These are phyloP conservation scores for Steatocranus sp. DNA, from an alignment of 2,797 vertebrate species.

Conservation along the genomic window DNA sequence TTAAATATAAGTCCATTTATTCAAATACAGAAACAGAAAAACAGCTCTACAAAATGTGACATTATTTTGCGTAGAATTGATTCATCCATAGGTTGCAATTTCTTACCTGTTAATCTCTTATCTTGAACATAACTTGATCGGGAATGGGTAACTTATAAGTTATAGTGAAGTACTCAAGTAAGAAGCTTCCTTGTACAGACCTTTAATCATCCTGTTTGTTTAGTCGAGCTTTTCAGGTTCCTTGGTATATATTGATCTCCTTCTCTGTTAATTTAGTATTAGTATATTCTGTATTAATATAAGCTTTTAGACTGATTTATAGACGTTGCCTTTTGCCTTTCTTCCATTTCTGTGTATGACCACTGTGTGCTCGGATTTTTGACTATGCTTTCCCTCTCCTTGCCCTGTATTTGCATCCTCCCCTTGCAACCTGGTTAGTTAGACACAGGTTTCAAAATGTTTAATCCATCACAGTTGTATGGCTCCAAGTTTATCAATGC, in stretches of 20 bases:
- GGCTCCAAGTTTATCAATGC: background rate
- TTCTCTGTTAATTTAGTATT: background rate
- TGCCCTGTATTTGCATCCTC: background rate
- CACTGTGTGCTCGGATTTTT: accelerated
- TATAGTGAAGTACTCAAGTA: background rate
- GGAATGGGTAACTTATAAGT: background rate
- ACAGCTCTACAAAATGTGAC: background rate
- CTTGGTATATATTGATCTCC: background rate
- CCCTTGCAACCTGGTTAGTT: background rate
- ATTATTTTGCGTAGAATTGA: background rate
- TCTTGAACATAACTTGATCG: background rate
- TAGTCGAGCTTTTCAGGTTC: accelerated
- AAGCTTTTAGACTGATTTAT: background rate
- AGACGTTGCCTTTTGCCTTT: background rate
- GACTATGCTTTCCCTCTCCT: background rate
- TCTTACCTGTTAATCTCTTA: background rate
- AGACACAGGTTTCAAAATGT: background rate
- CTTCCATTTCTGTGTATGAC: background rate
- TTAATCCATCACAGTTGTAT: background rate
- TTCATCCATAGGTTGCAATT: background rate
- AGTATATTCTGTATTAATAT: background rate
- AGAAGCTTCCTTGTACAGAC: background rate
- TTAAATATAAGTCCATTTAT: accelerated
- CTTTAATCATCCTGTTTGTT: background rate
- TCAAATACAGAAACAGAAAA: background rate